Percentiles rank a stretch among this genome's conserved stretches.
Conservation (phyloP, 2,797 vertebrate genomes). For the Tenualosa ilisha region DNA sequence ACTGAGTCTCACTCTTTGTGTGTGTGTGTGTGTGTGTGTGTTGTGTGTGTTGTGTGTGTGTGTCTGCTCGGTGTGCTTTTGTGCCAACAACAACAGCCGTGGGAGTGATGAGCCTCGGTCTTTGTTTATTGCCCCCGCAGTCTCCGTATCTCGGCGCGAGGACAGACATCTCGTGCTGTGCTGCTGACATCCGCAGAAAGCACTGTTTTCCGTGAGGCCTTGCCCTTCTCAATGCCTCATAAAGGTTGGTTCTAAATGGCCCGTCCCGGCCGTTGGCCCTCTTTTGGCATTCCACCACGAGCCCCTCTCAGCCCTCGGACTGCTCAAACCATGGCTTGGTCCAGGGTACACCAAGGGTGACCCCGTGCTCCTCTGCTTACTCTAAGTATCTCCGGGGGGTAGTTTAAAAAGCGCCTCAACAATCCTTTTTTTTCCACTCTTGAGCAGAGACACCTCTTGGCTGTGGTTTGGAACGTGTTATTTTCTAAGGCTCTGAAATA, state of each 20-base stretch:
- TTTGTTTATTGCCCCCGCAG: slow-evolving; percentile 52
- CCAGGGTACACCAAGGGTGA: background rate
- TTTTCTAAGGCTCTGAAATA: slow-evolving; percentile 53
- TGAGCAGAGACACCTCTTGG: slow-evolving; percentile 47
- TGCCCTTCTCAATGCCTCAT: slow-evolving; percentile 50
- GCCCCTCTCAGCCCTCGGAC: background rate
- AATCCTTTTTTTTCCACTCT: slow-evolving; percentile 15
- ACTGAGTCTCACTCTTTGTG: slow-evolving; percentile 31
- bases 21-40: background rate
- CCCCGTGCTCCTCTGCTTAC: slow-evolving; percentile 33
- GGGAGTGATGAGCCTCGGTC: slow-evolving; percentile 42
- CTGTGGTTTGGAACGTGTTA: slow-evolving; percentile 50
- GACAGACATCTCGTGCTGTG: slow-evolving; percentile 47
- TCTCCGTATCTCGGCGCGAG: slow-evolving; percentile 50
- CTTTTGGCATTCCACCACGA: slow-evolving; percentile 24
- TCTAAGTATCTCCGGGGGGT: slow-evolving; percentile 41
- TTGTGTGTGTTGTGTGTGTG: background rate
- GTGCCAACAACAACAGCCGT: slow-evolving; percentile 51
- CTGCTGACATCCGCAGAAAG: slow-evolving; percentile 50
- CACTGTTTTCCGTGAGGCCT: slow-evolving; percentile 30
- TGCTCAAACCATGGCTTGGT: background rate
- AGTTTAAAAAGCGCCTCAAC: slow-evolving; percentile 26
- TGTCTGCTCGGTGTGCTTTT: background rate
- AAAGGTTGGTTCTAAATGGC: slow-evolving; percentile 43
- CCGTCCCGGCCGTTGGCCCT: slow-evolving; percentile 47